Base-by-base conservation (phyloP, 2,888 invertebrate genomes). In the Eupithecia inturbata region DNA sequence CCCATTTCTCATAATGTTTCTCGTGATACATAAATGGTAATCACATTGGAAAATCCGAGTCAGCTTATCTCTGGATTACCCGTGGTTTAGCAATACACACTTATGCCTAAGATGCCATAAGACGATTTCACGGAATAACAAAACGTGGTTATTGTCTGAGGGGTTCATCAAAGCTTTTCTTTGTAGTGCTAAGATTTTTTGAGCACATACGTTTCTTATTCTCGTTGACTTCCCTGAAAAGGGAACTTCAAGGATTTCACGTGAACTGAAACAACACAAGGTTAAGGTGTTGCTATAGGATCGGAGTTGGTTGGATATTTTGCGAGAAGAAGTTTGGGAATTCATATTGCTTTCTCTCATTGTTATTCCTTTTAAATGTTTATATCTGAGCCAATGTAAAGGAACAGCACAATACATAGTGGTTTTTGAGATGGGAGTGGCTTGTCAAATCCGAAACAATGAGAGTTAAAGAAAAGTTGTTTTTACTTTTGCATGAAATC, bases 101-200 rank as follows among this genome's bases (percentile, higher is more conserved):
- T 53, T 53, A 62, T 57, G 33, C 14, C 49, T 67, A 26, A 49
- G 67, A 64, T 66, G 1, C 66, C 62, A 69, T 19, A 28, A 60
- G 60, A 70, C 26, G 64, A 64, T 70, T 75, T 72, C 72, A 72
- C 2, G n/a, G 72, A 75, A 75, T 36, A 75, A 68, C 68, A 66
- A 72, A 75, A 72, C 66, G 75, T 70, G 75, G 68, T 72, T 70
- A 57, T 16, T n/a, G 63, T 72, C 69, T 49, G 22, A 39, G 41
- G 22, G 66, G 69, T 31, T 68, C 53, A 69, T 62, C 66, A 53
- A 67, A n/a, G 33, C 26, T 60, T 39, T 22, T 31, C 26, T 19
- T 31, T 31, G 26, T 33, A 16, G 33, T 62, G 39, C 9, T 36
- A 41, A 33, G 33, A 63, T 57, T 33, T 33, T 28, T 63, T 28